Conservation (phyloP, 2,888 invertebrate species). For the Cremastinae sp. region DNA sequence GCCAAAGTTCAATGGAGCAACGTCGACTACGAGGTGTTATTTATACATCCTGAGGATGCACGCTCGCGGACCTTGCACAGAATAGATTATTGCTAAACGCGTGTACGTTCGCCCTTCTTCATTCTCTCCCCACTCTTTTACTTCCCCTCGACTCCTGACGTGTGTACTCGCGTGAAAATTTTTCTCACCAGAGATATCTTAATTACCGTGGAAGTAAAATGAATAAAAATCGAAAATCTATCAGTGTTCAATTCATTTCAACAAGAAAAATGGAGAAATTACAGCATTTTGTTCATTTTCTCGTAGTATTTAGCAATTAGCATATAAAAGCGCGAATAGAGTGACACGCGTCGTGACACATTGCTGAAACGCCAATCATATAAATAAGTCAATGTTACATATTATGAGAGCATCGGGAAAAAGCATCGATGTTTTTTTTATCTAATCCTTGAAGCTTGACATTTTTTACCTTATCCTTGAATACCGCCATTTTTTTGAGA, state of each 20-base stretch:
- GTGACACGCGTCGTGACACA: conserved; percentile 31
- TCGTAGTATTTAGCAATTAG: no score
- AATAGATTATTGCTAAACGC: conserved; percentile 74
- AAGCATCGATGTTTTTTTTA: no score
- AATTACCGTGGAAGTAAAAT: no score
- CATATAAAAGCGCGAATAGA: no score
- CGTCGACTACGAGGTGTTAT: conserved; percentile 73
- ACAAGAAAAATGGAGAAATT: no score
- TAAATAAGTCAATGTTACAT: conserved; percentile 10
- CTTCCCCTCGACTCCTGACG: not conserved
- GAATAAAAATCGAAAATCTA: no score
- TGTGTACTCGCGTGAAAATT: conserved; percentile 13
- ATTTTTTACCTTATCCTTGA: not conserved
- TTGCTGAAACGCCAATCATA: conserved; percentile 37
- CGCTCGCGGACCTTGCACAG: conserved; percentile 73
- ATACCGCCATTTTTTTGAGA: not conserved
- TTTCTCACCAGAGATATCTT: no score
- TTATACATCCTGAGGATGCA: conserved; percentile 70
- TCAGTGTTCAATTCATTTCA: no score
- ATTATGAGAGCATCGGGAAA: conserved; percentile 6
- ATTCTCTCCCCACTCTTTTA: not conserved
- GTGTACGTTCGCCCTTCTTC: conserved; percentile 39
- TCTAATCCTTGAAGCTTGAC: no score
- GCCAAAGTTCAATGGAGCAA: conserved; percentile 80
- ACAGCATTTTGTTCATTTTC: no score